phyloP scores from a whole-genome alignment of 53 echinoderm and acorn worm genomes.

The Pentamera pediparva region DNA sequence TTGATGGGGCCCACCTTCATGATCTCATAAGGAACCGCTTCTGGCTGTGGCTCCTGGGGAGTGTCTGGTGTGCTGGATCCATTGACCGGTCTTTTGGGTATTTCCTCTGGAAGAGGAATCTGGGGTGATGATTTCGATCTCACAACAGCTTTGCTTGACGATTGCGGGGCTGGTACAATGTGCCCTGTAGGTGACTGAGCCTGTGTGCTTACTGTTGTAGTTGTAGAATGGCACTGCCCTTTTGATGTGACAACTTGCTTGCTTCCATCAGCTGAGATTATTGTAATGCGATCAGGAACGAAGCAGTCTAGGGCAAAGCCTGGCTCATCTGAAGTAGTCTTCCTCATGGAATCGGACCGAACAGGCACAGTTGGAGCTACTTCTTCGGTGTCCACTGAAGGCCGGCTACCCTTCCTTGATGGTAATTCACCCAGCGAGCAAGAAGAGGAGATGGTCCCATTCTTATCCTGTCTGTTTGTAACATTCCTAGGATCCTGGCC shows the following conservation, averaged over 20 bases:
- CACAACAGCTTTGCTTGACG: too few relatives aligned
- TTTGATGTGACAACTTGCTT: neutral
- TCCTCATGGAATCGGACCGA: constrained; percentile 5
- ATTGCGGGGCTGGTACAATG: too few relatives aligned
- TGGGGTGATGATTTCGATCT: too few relatives aligned
- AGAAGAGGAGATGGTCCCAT: neutral
- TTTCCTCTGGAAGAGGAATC: too few relatives aligned
- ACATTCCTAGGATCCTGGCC: too few relatives aligned
- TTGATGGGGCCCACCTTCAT: neutral
- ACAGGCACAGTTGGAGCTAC: constrained; percentile 7
- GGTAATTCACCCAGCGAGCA: neutral
- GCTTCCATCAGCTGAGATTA: constrained; percentile 31
- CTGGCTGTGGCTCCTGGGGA: too few relatives aligned
- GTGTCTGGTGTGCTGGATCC: too few relatives aligned
- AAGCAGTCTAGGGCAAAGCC: constrained; percentile 19
- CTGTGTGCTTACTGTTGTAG: too few relatives aligned
- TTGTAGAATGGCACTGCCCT: neutral
- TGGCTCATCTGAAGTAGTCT: neutral
- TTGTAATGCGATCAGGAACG: constrained; percentile 3
- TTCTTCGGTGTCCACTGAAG: neutral
- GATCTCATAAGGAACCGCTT: constrained; percentile 10
- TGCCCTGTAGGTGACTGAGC: too few relatives aligned
- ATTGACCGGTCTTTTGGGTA: too few relatives aligned
- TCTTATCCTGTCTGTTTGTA: neutral
- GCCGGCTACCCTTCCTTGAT: neutral